phyloP scores from a whole-genome alignment of 2,888 invertebrate genomes.

The Pyrocoelia pectoralis region DNA sequence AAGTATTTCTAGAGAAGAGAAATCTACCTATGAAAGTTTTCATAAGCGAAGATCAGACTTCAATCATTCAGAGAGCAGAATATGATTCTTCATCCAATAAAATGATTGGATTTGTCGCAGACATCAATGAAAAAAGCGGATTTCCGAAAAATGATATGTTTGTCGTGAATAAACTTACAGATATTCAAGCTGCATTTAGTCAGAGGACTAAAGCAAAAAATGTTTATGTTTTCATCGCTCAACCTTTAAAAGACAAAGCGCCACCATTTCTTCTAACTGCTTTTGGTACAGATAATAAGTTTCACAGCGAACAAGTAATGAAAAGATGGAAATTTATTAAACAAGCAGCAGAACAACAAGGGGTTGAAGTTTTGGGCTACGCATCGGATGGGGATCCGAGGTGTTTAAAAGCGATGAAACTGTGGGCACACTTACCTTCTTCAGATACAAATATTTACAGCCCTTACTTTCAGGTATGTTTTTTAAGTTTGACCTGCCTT shows the following conservation, averaged over 20 bases:
- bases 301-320: conserved; percentile 4
- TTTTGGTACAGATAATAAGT: conserved; percentile 23
- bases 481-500: too few species aligned
- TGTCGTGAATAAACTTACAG: neutral
- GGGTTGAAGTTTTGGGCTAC: conserved; percentile 14
- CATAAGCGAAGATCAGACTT: conserved; percentile 4
- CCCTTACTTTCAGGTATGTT: too few species aligned
- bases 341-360: neutral
- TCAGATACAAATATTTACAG: neutral
- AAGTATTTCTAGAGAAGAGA: neutral
- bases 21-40: conserved; percentile 1
- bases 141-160: too few species aligned
- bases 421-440: neutral
- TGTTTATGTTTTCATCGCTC: conserved; percentile 20
- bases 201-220: neutral
- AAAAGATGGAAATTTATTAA: conserved; percentile 9
- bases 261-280: conserved; percentile 5
- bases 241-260: conserved; percentile 14
- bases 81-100: neutral
- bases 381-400: conserved; percentile 28
- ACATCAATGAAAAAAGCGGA: too few species aligned
- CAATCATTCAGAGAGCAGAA: neutral
- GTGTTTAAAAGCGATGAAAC: conserved; percentile 11
- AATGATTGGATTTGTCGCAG: neutral
- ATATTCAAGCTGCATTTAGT: neutral